Evolutionary conservation across 2,888 invertebrate genomes (phyloP).

Genomic region (Ferrisia virgata): DNA sequence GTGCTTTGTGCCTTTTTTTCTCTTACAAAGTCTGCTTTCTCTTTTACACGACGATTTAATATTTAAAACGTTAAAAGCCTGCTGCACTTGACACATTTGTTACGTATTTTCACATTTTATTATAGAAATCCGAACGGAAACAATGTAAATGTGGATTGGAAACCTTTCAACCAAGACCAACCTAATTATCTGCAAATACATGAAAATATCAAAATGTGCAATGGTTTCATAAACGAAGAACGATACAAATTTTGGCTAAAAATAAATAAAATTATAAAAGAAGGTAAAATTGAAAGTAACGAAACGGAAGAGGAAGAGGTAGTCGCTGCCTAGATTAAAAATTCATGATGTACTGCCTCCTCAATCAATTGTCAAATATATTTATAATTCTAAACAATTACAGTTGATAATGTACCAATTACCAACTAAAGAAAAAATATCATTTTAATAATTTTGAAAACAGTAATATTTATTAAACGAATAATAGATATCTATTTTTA

Average conservation of each 20-base stretch:
- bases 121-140: constrained; percentile 28
- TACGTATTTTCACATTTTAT: neutral
- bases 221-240: constrained; percentile 23
- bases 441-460: too few relatives aligned
- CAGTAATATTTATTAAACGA: too few relatives aligned
- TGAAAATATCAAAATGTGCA: constrained; percentile 13
- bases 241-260: constrained; percentile 1
- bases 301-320: neutral
- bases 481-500: too few relatives aligned
- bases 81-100: neutral
- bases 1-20: neutral
- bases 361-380: neutral
- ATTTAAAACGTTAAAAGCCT: constrained; percentile 6
- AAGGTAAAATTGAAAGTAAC: neutral
- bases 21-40: neutral
- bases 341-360: neutral
- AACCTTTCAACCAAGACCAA: neutral
- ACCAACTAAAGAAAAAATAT: too few relatives aligned
- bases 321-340: neutral
- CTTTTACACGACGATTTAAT: neutral
- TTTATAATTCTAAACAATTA: neutral
- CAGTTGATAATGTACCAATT: too few relatives aligned
- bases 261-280: constrained; percentile 33
- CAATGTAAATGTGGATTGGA: constrained; percentile 10
- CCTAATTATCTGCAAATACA: constrained; percentile 25